Evolutionary conservation across 2,888 invertebrate genomes (phyloP).

Genomic region (Polydrusus tereticollis): DNA sequence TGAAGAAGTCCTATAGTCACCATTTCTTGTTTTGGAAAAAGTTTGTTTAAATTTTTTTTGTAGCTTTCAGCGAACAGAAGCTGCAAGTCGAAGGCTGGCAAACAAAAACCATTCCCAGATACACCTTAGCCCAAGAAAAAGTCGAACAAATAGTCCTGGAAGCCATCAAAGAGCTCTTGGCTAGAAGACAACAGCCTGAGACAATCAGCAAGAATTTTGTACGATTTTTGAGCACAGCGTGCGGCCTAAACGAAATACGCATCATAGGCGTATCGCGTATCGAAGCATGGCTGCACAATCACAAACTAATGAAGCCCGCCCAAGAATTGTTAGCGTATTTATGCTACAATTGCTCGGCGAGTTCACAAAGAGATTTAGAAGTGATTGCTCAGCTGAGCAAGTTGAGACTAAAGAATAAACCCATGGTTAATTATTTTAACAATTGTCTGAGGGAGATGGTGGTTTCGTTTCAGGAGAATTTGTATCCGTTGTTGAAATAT

Average conservation of each 20-base stretch:
- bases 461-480: conserved; percentile 84
- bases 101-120: conserved; percentile 71
- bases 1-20: no score
- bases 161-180: conserved; percentile 88
- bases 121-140: conserved; percentile 73
- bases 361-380: conserved; percentile 76
- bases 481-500: conserved; percentile 88
- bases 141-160: conserved; percentile 88
- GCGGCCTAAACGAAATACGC: conserved; percentile 89
- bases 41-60: neutral
- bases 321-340: conserved; percentile 93
- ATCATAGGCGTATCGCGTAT: conserved; percentile 83
- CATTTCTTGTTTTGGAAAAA: no score
- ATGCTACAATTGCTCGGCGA: conserved; percentile 88
- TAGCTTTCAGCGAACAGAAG: conserved; percentile 66
- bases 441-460: conserved; percentile 92
- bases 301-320: conserved; percentile 91
- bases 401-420: conserved; percentile 94
- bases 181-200: conserved; percentile 86
- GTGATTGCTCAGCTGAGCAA: conserved; percentile 85
- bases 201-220: conserved; percentile 91
- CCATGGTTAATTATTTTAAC: conserved; percentile 89
- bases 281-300: conserved; percentile 96
- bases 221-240: conserved; percentile 85
- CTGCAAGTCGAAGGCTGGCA: conserved; percentile 66